Percentiles rank a stretch among this genome's conserved stretches.
These are phyloP conservation scores for Myotis lucifugus DNA, from an alignment of 2,113 vertebrate genomes.

Conservation along the genomic window DNA sequence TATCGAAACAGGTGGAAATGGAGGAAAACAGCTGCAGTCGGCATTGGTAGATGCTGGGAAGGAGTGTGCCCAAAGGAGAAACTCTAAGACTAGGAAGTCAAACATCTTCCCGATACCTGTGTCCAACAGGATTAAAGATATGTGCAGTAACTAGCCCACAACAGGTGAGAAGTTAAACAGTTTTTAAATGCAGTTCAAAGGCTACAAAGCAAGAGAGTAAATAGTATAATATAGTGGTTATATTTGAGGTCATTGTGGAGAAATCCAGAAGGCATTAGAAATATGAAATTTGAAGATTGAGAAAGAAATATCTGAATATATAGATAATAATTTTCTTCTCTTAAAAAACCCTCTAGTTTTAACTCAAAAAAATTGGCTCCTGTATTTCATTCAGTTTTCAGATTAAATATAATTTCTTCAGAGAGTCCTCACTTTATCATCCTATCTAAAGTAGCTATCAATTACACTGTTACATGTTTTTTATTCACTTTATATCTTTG, in stretches of 20 bases:
- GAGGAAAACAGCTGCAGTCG: neutral
- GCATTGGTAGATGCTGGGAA: constrained; percentile 25
- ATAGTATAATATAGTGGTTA: neutral
- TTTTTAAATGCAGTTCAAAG: neutral
- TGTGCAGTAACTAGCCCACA: neutral
- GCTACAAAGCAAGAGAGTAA: neutral
- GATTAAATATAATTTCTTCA: neutral
- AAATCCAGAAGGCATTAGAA: neutral
- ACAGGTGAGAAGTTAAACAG: neutral
- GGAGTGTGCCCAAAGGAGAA: neutral
- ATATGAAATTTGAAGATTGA: neutral
- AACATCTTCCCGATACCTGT: neutral
- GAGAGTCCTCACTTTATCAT: neutral
- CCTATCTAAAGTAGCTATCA: neutral
- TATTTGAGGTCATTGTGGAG: neutral
- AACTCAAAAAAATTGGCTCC: neutral
- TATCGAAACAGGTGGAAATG: neutral
- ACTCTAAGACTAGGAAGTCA: neutral
- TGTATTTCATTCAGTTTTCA: neutral
- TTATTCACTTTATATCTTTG: neutral
- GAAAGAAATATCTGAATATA: neutral
- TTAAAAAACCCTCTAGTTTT: neutral
- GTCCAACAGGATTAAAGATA: neutral
- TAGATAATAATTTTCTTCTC: neutral
- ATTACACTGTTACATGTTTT: neutral